Percentiles rank a stretch among this genome's conserved stretches.
Conservation (phyloP, 2,797 vertebrate genomes). For the Gymnothorax reevesii region DNA sequence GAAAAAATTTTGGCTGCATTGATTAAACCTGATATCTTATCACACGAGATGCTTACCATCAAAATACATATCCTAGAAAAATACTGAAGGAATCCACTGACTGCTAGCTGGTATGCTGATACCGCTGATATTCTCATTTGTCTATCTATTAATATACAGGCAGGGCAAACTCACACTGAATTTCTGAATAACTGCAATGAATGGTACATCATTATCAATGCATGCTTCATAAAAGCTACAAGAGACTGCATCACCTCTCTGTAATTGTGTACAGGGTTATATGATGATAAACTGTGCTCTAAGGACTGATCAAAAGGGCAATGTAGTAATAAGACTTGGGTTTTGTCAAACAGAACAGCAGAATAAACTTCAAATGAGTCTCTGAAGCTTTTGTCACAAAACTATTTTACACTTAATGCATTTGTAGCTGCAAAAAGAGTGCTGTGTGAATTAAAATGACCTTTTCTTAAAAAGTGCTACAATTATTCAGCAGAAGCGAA, state of each 20-base stretch:
- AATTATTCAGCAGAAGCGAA: neutral
- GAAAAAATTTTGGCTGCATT: neutral
- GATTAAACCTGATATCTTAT: neutral
- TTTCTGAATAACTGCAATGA: conserved; percentile 17
- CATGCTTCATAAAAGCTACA: conserved; percentile 13
- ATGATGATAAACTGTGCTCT: conserved; percentile 16
- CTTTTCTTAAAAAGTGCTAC: conserved; percentile 13
- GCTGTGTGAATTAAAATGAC: conserved; percentile 36
- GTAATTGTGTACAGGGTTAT: neutral
- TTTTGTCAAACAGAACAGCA: neutral
- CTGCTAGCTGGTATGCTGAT: neutral
- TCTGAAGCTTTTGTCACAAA: conserved; percentile 31
- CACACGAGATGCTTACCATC: neutral
- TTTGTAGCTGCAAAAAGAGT: neutral
- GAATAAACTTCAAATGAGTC: conserved; percentile 34
- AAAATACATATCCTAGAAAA: neutral
- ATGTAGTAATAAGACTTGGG: neutral
- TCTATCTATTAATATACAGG: neutral
- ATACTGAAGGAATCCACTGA: neutral
- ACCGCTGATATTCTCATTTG: neutral
- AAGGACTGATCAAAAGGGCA: neutral
- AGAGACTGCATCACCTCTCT: conserved; percentile 9
- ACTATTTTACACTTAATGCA: conserved; percentile 32
- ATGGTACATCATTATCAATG: neutral
- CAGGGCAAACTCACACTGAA: conserved; percentile 2